phyloP scores from a whole-genome alignment of 2,888 invertebrate species.

The Chaetogeoica ovagalla region DNA sequence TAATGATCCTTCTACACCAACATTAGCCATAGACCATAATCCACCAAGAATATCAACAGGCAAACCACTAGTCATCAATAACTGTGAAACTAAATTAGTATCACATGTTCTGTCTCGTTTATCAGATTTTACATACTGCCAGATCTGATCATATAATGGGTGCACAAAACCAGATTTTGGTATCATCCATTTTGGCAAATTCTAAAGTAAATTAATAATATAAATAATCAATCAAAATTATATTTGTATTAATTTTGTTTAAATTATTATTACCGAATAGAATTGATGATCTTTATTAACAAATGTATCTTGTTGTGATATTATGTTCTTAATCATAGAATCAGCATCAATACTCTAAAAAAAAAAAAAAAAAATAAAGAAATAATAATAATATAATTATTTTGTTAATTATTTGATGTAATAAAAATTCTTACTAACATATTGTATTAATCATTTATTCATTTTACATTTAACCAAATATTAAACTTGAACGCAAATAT shows the following conservation, averaged over 20 bases:
- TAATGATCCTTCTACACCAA: conserved; percentile 61
- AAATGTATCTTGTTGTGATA: conserved; percentile 54
- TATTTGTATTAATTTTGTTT: background rate
- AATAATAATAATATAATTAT: conserved; percentile 2
- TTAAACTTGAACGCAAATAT: background rate
- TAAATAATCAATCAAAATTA: background rate
- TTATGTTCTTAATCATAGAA: conserved; percentile 57
- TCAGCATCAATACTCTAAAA: conserved; percentile 56
- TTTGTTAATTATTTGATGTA: background rate
- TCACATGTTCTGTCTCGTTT: conserved; percentile 57
- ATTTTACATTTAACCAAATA: background rate
- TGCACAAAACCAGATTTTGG: conserved; percentile 60
- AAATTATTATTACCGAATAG: conserved; percentile 32
- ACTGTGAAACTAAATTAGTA: conserved; percentile 57
- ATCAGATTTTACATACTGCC: conserved; percentile 60
- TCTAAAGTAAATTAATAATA: conserved; percentile 34
- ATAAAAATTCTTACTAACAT: background rate
- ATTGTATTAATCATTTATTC: background rate
- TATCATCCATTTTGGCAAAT: conserved; percentile 60
- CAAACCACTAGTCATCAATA: conserved; percentile 62
- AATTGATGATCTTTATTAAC: conserved; percentile 30
- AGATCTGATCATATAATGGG: conserved; percentile 60
- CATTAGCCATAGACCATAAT: conserved; percentile 62
- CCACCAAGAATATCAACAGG: conserved; percentile 62
- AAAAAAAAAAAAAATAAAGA: conserved; percentile 9